Base-by-base conservation (phyloP, 1,140 invertebrate species). In the Steinernema feltiae region DNA sequence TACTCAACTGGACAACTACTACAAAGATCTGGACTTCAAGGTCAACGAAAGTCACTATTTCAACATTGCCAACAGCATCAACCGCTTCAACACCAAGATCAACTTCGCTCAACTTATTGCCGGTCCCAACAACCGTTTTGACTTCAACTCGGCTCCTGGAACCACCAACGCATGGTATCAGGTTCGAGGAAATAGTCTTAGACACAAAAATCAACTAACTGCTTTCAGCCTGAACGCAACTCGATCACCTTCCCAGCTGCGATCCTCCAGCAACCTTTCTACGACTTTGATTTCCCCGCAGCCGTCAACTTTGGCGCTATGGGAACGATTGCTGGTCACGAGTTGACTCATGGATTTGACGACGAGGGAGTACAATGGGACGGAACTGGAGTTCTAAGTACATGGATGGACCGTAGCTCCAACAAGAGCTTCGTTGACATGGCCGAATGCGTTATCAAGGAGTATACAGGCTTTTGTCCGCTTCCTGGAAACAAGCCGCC, bases 391-490 rank as follows among this genome's bases (percentile, higher is more conserved):
- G 94, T 93, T 85, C 87, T 93, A 32, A 88, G 90, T 0, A 91
- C 93, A 73, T 97, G 94, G 93, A 82, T 98, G 95, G 93, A 79
- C 35, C 24, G 1, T 30, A 7, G 17, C 24, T 73, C 76, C 12
- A 27, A 76, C 41, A 63, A 15, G 0, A 46, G 29, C 0, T 82
- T 82, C 69, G 71, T 46, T 35, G 94, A 93, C 85, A 87, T 93
- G 70, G 88, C 91, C 0, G 91, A 93, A 75, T 97, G 95, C 86
- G 96, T 96, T 81, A 89, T 97, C 29, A 89, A 94, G 30, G 94
- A 97, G 82, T 98, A 97, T 81, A 91, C 90, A 69, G 89, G 89
- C 41, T 73, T 82, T 76, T 96, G 92, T 84, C 92, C 91, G 73
- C 90, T 91, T 1, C 87, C 89, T n/a, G 90, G 91, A 88, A 90